Percentiles rank a stretch among this genome's conserved stretches.
Evolutionary conservation across 2,113 vertebrate species (phyloP).

Genomic region (Melanocharis versteri): DNA sequence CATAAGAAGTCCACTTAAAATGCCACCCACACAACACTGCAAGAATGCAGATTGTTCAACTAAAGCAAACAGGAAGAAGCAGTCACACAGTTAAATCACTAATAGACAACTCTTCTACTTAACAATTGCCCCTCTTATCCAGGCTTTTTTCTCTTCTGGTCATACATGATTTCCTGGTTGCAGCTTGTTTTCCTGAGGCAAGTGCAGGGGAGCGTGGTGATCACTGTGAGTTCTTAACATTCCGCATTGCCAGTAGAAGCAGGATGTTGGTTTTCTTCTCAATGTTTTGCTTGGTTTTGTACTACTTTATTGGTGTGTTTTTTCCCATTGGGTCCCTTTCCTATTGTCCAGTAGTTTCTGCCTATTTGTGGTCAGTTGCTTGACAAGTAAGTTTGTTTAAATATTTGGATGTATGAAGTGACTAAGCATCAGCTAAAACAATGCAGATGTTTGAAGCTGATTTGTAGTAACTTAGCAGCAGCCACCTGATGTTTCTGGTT

Average conservation of each 20-base stretch:
- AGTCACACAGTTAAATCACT: neutral
- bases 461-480: neutral
- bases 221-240: neutral
- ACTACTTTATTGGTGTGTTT: neutral
- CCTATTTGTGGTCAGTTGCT: neutral
- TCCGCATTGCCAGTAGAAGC: neutral
- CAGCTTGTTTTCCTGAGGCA: neutral
- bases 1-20: neutral
- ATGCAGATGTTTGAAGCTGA: neutral
- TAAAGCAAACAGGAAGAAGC: neutral
- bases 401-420: neutral
- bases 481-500: neutral
- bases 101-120: neutral
- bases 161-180: neutral
- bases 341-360: neutral
- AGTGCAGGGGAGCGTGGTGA: rapidly evolving
- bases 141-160: neutral
- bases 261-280: neutral
- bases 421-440: neutral
- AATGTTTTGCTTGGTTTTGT: neutral
- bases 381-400: neutral
- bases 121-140: neutral
- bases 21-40: neutral
- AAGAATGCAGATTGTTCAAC: neutral
- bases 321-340: neutral